A percentile compares a stretch with the other conserved stretches of the same genome.
Evolutionary conservation across 2,888 invertebrate species (phyloP).

Genomic region (Himalopsyche tibetana): DNA sequence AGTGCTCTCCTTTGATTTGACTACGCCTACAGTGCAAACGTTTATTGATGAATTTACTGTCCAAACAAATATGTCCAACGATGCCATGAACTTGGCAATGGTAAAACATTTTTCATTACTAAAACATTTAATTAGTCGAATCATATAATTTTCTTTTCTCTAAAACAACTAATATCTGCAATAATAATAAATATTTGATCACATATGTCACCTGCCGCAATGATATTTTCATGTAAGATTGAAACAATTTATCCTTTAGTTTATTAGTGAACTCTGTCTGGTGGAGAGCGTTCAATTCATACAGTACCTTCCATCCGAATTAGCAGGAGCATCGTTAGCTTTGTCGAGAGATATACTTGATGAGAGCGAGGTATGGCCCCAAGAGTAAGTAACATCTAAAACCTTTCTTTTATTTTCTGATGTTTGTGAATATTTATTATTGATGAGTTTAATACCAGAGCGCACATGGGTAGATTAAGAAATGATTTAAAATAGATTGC

Average conservation of each 20-base stretch:
- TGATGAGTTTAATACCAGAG: too few relatives aligned
- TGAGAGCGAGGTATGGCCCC: conserved; percentile 71
- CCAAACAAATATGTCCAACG: conserved; percentile 78
- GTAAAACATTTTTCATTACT: conserved; percentile 47
- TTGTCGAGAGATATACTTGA: conserved; percentile 70
- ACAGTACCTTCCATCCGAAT: conserved; percentile 69
- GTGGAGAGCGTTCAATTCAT: conserved; percentile 69
- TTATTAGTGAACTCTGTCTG: conserved; percentile 69
- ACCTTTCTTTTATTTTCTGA: conserved; percentile 27
- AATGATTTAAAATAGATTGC: too few relatives aligned
- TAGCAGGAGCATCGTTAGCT: conserved; percentile 70
- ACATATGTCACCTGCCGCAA: neutral
- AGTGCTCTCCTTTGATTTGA: conserved; percentile 69
- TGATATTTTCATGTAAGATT: neutral
- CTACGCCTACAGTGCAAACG: conserved; percentile 69
- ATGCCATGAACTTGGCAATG: conserved; percentile 74
- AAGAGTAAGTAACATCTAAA: conserved; percentile 64
- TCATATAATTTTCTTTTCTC: too few relatives aligned
- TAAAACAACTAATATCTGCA: too few relatives aligned
- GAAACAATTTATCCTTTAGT: conserved; percentile 66
- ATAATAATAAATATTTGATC: neutral
- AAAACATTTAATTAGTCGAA: neutral
- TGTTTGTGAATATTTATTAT: neutral
- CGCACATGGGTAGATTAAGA: too few relatives aligned
- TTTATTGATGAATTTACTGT: conserved; percentile 67